Base-by-base conservation (phyloP, 2,888 invertebrate species). In the Sinopyrophorus schimmeli region DNA sequence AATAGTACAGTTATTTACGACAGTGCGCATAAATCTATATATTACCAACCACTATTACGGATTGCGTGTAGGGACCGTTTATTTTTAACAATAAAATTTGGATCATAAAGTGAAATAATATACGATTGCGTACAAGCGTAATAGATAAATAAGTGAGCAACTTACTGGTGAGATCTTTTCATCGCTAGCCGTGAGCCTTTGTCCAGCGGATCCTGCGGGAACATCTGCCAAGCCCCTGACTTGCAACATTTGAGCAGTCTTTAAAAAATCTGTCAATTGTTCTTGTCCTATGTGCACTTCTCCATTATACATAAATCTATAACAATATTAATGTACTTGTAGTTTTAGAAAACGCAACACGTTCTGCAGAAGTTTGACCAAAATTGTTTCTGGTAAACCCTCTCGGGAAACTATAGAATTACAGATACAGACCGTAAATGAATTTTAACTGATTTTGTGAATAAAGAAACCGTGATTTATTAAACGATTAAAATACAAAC, bases 211-310 rank as follows among this genome's bases (percentile, higher is more conserved):
- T 42, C 75, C 74, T 46, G 76, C 74, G 56, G 78, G 86, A 40
- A 91, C 90, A 67, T 92, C 92, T 53, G 90, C 89, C 60, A 92
- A 76, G 9, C 92, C 92, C 62, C 91, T 81, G 11, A 92, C 88
- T 77, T 92, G 90, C 63, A 92, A 80, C 77, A 90, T 81, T 75
- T 91, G 90, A 26, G 92, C 92, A 55, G 91, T 91, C 74, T 87
- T 85, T 59, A 92, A 77, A 73, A 92, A 91, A 71, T 90, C 89
- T 57, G 87, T 84, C 62, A 92, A 77, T 70, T 90, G 89, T 65
- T 91, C 90, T 72, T 92, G 90, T 14, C 89, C 89, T 62, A 92
- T 89, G 73, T 91, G 88, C 18, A 92, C 92, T 74, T 92, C 92
- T 53, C 92, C 92, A 74, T 91, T 89, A 74, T 92, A 92, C 90